phyloP scores from a whole-genome alignment of 2,797 vertebrate genomes.

The Lacerta viridis region DNA sequence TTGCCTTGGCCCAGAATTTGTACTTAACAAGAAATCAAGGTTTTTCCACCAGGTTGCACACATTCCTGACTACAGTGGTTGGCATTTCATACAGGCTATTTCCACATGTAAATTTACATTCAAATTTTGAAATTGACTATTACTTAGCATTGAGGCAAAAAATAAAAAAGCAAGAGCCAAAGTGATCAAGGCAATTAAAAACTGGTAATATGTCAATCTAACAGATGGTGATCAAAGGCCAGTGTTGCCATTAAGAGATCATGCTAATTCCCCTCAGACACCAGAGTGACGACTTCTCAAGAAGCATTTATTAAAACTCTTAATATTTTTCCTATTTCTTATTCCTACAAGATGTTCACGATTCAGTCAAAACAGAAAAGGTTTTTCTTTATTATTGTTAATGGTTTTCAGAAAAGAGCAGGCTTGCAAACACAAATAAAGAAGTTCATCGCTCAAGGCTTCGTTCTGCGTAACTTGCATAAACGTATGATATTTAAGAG shows the following conservation, averaged over 20 bases:
- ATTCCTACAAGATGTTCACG: not conserved
- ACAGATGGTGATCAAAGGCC: not conserved
- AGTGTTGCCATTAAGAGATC: not conserved
- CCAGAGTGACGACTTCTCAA: not conserved
- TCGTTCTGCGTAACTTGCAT: constrained; percentile 40
- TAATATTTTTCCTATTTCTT: constrained; percentile 30
- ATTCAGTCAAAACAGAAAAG: constrained; percentile 35
- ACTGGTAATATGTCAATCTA: not conserved
- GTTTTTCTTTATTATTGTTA: constrained; percentile 11
- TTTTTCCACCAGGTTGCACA: not conserved
- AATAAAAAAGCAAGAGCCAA: not conserved
- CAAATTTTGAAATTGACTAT: not conserved
- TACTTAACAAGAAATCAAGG: not conserved
- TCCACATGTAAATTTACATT: not conserved
- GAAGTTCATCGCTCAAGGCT: constrained; percentile 47
- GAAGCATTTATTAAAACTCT: constrained; percentile 7
- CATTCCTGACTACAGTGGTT: not conserved
- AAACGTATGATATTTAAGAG: constrained; percentile 46
- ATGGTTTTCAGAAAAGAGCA: constrained; percentile 46
- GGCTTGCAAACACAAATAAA: constrained; percentile 51
- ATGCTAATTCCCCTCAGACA: not conserved
- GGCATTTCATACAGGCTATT: not conserved
- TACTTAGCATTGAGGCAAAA: not conserved
- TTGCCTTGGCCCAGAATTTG: not conserved
- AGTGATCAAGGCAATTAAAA: not conserved